phyloP scores from a whole-genome alignment of 2,797 vertebrate genomes.

The Alca torda region DNA sequence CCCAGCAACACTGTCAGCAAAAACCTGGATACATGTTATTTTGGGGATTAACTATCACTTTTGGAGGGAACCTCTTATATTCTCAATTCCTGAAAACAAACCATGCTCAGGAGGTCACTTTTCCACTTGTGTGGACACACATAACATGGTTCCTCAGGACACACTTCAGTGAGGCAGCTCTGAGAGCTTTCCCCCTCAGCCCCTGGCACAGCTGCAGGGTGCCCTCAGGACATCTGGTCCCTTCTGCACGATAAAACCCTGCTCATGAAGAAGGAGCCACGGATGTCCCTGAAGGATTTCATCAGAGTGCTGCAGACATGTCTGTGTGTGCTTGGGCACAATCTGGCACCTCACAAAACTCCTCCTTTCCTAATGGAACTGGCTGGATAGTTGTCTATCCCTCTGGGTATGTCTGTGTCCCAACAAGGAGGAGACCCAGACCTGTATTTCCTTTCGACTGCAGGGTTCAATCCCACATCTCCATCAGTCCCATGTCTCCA shows the following conservation, averaged over 20 bases:
- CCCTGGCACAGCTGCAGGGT: not conserved
- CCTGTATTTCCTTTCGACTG: not conserved
- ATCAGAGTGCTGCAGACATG: not conserved
- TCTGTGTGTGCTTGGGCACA: not conserved
- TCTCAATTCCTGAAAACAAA: not conserved
- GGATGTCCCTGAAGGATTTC: accelerated
- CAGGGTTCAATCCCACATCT: not conserved
- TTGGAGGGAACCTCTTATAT: not conserved
- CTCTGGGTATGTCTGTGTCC: not conserved
- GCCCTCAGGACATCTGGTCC: not conserved
- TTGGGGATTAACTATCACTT: not conserved
- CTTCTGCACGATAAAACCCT: not conserved
- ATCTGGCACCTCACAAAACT: not conserved
- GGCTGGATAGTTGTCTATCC: not conserved
- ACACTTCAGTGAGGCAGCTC: not conserved
- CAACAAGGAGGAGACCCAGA: not conserved
- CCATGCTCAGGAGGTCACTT: not conserved
- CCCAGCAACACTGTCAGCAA: not conserved
- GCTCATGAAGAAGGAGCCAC: not conserved
- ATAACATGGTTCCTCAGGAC: not conserved
- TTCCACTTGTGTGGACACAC: not conserved
- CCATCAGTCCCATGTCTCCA: not conserved
- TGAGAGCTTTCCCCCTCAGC: not conserved
- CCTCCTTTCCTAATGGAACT: not conserved
- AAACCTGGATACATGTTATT: not conserved